Conservation (phyloP, 2,113 vertebrate genomes). For the Oncorhynchus masou region DNA sequence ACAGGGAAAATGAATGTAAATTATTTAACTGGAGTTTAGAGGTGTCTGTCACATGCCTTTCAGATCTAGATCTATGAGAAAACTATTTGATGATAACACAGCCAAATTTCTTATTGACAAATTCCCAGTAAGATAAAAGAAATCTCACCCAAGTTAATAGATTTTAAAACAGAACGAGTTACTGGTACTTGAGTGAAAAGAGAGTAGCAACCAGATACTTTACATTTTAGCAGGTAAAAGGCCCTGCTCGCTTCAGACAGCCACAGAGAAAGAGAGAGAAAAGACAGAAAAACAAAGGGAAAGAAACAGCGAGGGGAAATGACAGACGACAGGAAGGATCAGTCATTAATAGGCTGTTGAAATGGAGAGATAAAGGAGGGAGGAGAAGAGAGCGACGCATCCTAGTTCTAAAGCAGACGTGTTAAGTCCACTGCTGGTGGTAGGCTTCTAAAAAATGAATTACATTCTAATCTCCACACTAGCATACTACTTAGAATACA, state of each 20-base stretch:
- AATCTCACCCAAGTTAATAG: background rate
- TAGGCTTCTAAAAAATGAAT: background rate
- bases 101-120: background rate
- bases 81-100: background rate
- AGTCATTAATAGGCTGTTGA: slow-evolving; percentile 7
- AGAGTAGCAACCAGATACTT: slow-evolving; percentile 62
- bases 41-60: background rate
- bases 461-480: too few relatives aligned
- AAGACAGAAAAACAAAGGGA: slow-evolving; percentile 23
- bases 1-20: background rate
- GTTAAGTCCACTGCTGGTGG: background rate
- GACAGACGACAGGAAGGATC: slow-evolving; percentile 19
- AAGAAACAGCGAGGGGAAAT: slow-evolving; percentile 43
- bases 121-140: background rate
- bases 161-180: slow-evolving; percentile 2
- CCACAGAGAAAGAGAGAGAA: slow-evolving; percentile 33
- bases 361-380: slow-evolving; percentile 7
- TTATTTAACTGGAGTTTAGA: background rate
- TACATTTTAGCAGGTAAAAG: slow-evolving; percentile 60
- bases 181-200: slow-evolving; percentile 11
- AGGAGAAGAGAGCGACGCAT: slow-evolving; percentile 6
- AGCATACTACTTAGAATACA: too few relatives aligned
- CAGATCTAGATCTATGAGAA: background rate
- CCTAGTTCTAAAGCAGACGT: background rate
- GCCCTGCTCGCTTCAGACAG: slow-evolving; percentile 35